These are phyloP conservation scores for Glaucidium brasilianum DNA, from an alignment of 2,113 vertebrate genomes.

Conservation along the genomic window DNA sequence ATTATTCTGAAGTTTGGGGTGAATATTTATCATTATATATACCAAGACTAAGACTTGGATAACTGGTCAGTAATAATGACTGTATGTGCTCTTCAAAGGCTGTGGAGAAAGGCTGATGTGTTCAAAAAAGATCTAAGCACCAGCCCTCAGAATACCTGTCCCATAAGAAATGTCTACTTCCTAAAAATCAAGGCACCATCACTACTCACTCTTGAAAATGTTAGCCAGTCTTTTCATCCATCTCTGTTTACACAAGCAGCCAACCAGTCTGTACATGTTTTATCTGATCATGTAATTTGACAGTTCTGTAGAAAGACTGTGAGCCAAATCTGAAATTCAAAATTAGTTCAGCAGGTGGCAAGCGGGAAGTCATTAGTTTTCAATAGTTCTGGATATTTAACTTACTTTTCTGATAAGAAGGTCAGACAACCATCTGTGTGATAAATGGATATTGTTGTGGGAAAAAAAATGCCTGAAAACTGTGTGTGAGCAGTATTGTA, in stretches of 20 bases:
- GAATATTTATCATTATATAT: neutral
- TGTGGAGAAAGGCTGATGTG: neutral
- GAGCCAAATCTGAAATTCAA: conserved; percentile 4
- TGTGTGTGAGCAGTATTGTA: neutral
- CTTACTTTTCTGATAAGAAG: conserved; percentile 5
- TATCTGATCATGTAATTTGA: neutral
- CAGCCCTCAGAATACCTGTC: neutral
- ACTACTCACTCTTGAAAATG: neutral
- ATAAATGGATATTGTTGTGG: neutral
- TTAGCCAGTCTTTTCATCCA: neutral
- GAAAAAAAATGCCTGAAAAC: neutral
- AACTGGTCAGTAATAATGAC: neutral
- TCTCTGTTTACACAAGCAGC: neutral
- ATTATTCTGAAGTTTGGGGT: neutral
- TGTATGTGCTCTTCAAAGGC: neutral
- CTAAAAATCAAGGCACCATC: neutral
- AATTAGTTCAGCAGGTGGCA: neutral
- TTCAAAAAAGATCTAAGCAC: neutral
- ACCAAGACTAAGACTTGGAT: neutral
- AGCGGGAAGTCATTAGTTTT: neutral
- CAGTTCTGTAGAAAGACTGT: neutral
- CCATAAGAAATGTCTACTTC: neutral
- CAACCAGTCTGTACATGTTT: neutral
- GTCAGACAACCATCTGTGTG: neutral
- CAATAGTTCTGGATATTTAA: neutral